phyloP scores from a whole-genome alignment of 2,888 invertebrate genomes.

The Apamea sordens region DNA sequence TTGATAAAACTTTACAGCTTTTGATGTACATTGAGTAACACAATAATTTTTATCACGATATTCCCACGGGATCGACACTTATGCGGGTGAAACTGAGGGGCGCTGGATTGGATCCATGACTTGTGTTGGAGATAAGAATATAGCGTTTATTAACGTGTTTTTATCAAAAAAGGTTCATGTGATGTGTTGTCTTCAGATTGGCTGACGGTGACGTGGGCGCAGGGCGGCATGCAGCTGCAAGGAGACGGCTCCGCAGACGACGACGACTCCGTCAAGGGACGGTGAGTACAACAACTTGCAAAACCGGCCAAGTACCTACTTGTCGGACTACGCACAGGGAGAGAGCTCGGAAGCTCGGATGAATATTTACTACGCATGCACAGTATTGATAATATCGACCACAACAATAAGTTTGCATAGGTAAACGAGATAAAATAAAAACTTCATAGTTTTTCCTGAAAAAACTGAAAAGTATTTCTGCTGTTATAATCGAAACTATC shows the following conservation, averaged over 20 bases:
- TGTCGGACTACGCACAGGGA: not conserved
- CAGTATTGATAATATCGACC: not conserved
- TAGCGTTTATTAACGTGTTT: not conserved
- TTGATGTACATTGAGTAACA: not conserved
- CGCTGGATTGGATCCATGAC: not conserved
- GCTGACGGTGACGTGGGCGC: slow-evolving; percentile 90
- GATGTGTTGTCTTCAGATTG: slow-evolving; percentile 78
- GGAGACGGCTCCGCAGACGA: slow-evolving; percentile 77
- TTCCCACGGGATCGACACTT: not conserved
- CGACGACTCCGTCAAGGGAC: slow-evolving; percentile 82
- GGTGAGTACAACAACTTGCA: slow-evolving; percentile 74
- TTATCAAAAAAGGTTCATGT: not conserved
- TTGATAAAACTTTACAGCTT: too few relatives aligned
- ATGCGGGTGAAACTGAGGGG: not conserved
- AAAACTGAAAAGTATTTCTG: not conserved
- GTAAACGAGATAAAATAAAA: not conserved
- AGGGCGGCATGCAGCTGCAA: slow-evolving; percentile 87
- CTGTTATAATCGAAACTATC: too few relatives aligned
- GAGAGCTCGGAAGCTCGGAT: too few relatives aligned
- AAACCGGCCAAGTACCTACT: not conserved
- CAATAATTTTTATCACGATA: not conserved
- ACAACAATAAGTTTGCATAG: not conserved
- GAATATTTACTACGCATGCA: not conserved
- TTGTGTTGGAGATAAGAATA: not conserved
- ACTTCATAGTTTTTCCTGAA: not conserved